Percentiles rank a stretch among this genome's conserved stretches.
Evolutionary conservation across 2,888 invertebrate genomes (phyloP).

Genomic region (Congeria kusceri): DNA sequence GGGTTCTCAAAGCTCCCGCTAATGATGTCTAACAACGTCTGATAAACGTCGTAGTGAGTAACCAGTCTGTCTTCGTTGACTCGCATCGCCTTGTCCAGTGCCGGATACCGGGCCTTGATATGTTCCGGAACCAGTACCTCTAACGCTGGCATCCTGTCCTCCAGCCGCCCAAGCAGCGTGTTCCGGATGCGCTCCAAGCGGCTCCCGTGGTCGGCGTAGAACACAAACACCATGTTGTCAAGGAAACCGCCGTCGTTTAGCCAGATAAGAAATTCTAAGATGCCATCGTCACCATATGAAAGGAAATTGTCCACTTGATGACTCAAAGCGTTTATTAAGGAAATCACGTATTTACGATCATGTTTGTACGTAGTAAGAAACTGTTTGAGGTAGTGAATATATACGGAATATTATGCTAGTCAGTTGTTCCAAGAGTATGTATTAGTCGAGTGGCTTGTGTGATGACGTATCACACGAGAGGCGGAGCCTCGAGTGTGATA

Average conservation of each 20-base stretch:
- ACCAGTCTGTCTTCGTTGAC: conserved; percentile 90
- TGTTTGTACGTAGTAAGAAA: conserved; percentile 88
- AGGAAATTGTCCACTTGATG: conserved; percentile 94
- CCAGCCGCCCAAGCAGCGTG: conserved; percentile 92
- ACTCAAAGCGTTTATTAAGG: conserved; percentile 93
- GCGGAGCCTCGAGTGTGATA: too few relatives aligned
- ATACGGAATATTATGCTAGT: too few relatives aligned
- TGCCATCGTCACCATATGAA: conserved; percentile 90
- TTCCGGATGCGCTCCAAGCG: conserved; percentile 93
- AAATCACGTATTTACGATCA: conserved; percentile 92
- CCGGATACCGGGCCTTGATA: conserved; percentile 89
- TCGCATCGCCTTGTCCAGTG: conserved; percentile 89
- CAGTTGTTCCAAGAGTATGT: too few relatives aligned
- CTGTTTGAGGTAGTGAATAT: conserved; percentile 87
- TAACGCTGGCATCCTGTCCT: conserved; percentile 94
- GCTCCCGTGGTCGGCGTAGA: conserved; percentile 95
- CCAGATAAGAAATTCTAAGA: conserved; percentile 88
- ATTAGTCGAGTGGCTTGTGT: too few relatives aligned
- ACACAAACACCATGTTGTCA: conserved; percentile 76
- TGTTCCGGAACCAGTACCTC: conserved; percentile 91
- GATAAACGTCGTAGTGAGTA: conserved; percentile 93
- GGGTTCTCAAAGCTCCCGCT: conserved; percentile 51
- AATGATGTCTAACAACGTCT: conserved; percentile 90
- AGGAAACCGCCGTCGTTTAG: conserved; percentile 80
- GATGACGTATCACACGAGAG: too few relatives aligned